These are phyloP conservation scores for Erythrolamprus reginae DNA, from an alignment of 2,113 vertebrate genomes.

Conservation along the genomic window DNA sequence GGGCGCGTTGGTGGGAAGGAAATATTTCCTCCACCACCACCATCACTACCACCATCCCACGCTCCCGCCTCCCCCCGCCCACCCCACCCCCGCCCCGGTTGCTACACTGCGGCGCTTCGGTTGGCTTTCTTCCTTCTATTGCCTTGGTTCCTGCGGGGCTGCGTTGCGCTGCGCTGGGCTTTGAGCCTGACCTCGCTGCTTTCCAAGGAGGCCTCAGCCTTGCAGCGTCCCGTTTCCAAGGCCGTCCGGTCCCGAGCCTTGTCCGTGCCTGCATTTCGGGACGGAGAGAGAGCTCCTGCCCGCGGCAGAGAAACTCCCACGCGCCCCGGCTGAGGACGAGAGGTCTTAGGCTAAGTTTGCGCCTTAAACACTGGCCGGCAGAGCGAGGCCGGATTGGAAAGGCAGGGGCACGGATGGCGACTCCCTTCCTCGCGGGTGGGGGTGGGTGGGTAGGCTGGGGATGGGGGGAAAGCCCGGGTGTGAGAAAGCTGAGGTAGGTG, in stretches of 20 bases:
- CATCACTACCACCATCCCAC: no score
- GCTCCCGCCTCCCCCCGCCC: no score
- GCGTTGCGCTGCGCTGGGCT: constrained; percentile 67
- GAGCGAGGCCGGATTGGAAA: not conserved
- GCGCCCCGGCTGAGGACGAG: not conserved
- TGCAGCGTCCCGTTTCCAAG: not conserved
- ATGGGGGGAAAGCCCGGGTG: not conserved
- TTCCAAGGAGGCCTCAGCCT: not conserved
- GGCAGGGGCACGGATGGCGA: not conserved
- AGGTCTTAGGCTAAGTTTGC: not conserved
- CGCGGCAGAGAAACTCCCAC: no score
- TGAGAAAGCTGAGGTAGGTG: not conserved
- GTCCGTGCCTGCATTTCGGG: not conserved
- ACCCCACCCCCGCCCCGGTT: constrained; percentile 31
- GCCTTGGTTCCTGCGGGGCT: constrained; percentile 73
- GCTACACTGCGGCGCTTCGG: constrained; percentile 66
- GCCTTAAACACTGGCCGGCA: not conserved
- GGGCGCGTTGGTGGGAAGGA: not conserved
- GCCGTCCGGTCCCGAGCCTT: not conserved
- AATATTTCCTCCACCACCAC: not conserved
- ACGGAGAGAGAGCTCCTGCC: not conserved
- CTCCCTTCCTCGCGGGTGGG: not conserved
- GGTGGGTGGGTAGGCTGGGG: no score
- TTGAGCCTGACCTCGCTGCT: not conserved
- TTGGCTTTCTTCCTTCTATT: constrained; percentile 73